Base-by-base conservation (phyloP, 2,113 vertebrate genomes). In the Camelus dromedarius region DNA sequence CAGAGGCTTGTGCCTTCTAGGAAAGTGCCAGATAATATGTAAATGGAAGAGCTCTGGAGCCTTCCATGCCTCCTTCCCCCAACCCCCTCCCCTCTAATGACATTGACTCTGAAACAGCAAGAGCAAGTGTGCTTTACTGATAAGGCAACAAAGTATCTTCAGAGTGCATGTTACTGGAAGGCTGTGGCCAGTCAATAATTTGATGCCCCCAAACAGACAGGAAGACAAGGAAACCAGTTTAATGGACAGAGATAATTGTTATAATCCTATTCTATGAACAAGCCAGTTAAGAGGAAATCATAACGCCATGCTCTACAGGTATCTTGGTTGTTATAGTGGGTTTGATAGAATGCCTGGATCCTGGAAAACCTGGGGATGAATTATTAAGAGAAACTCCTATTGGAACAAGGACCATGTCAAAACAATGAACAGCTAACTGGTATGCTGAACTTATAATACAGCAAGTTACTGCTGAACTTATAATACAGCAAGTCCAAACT, bases 311-410 rank as follows among this genome's bases (percentile, higher is more conserved):
- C 26, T 77, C 38, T 82, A 32, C 5, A 85, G 26, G 54, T 89
- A 56, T 48, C 69, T 95, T 66, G 19, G 20, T 26, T 94, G 4
- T 94, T 54, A 76, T 19, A 76, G 5, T 76, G 66, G 24, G 2
- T 76, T 88, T 91, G 38, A 87, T 76, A 79, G 54, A 95, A 60
- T 84, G 11, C 18, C 18, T 54, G 19, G 32, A 93, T 24, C 35
- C 64, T 64, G 6, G 6, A 76, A 90, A 96, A 38, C 14, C 13
- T 32, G 80, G 46, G 35, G 14, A 73, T 73, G 22, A 92, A 35
- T 90, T 96, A 81, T 66, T 94, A 50, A 60, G 30, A 88, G 72
- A 64, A 92, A 60, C 46, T 93, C 24, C 15, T 92, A 2, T 12
- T 80, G 12, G 73, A 8, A 38, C 15, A 46, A 94, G 32, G 32